phyloP scores from a whole-genome alignment of 2,797 vertebrate species.

The Spinus pinus region DNA sequence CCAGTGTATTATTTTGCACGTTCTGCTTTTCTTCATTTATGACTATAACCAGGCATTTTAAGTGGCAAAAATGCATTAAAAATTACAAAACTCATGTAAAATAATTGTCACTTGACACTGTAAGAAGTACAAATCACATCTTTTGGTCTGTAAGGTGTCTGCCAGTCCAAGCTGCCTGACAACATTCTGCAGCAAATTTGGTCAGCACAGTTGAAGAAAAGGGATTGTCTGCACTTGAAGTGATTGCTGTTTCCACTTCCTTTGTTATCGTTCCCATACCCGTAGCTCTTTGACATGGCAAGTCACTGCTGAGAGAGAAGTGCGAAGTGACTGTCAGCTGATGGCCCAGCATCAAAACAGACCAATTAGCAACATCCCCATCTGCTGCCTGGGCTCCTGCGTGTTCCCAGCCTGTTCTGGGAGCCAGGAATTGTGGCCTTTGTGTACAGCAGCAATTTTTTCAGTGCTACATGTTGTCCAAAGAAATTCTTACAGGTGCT shows the following conservation, averaged over 20 bases:
- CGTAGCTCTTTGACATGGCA: neutral
- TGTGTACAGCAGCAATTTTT: neutral
- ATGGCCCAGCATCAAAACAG: constrained; percentile 19
- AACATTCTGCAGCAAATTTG: neutral
- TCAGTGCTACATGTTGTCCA: neutral
- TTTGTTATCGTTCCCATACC: neutral
- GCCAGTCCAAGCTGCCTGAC: neutral
- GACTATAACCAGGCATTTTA: neutral
- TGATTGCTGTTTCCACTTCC: neutral
- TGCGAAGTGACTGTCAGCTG: neutral
- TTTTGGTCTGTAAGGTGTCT: neutral
- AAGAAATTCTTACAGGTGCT: neutral
- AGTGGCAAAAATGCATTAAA: neutral
- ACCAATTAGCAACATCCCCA: neutral
- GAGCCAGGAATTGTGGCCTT: neutral
- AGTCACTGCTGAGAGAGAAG: neutral
- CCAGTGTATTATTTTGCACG: accelerated
- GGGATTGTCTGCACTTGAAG: neutral
- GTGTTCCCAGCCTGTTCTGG: neutral
- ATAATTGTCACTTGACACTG: neutral
- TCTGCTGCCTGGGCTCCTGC: neutral
- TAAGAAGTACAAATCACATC: neutral
- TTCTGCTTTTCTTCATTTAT: neutral
- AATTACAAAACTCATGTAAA: neutral
- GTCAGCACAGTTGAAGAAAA: neutral